These are phyloP conservation scores for Drosophila oshimai DNA, from an alignment of 1,140 invertebrate species.

Conservation along the genomic window DNA sequence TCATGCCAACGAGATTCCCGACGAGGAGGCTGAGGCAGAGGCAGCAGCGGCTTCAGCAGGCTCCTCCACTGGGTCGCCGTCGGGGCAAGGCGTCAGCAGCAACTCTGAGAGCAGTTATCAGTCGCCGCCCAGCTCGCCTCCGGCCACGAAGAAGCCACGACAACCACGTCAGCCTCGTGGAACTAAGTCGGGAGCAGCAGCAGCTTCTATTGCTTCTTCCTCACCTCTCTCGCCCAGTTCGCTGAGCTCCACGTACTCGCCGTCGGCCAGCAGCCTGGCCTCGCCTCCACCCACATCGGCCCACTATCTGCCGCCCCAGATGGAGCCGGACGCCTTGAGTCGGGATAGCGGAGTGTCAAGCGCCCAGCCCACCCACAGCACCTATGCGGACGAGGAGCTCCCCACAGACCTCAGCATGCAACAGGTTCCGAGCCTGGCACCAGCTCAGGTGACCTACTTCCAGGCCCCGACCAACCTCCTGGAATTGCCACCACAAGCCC, in stretches of 20 bases:
- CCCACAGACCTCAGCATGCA: conserved; percentile 78
- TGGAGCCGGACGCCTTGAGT: conserved; percentile 64
- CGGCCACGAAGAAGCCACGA: conserved; percentile 70
- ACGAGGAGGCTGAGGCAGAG: conserved; percentile 69
- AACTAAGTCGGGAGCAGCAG: conserved; percentile 8
- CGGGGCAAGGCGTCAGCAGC: conserved; percentile 37
- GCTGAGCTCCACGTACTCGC: conserved; percentile 59
- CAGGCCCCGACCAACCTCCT: conserved; percentile 16
- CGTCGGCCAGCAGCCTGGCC: conserved; percentile 48
- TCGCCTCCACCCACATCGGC: conserved; percentile 42
- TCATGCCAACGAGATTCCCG: conserved; percentile 88
- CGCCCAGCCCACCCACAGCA: conserved; percentile 35
- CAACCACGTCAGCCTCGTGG: conserved; percentile 51
- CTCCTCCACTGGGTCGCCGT: conserved; percentile 31
- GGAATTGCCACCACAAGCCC: conserved; percentile 14
- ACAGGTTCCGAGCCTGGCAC: conserved; percentile 23
- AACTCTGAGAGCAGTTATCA: conserved; percentile 64
- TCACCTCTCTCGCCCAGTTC: conserved; percentile 62
- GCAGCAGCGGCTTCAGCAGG: conserved; percentile 60
- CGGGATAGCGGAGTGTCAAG: conserved; percentile 73
- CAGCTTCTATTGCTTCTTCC: conserved; percentile 8
- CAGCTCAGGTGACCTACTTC: conserved; percentile 9
- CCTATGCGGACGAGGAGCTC: conserved; percentile 62
- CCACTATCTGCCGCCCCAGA: conserved; percentile 17
- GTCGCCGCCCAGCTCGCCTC: conserved; percentile 69